Percentiles rank a stretch among this genome's conserved stretches.
Conservation (phyloP, 2,113 vertebrate species). For the Notothenia rossii region DNA sequence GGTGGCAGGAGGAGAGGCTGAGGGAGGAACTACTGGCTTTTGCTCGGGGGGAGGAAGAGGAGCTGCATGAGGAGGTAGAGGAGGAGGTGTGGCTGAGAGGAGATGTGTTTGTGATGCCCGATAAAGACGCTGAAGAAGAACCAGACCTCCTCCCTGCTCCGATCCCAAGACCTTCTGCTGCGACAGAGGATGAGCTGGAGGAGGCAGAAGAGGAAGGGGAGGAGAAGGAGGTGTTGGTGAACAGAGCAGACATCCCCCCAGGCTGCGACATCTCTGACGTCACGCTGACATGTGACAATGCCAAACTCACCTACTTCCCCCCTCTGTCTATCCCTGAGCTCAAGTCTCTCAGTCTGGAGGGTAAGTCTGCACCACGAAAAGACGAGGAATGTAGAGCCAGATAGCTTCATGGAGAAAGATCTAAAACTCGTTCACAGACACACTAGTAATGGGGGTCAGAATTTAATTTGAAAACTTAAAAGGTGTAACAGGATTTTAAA, state of each 20-base stretch:
- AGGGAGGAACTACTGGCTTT: constrained; percentile 55
- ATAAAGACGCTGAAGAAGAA: constrained; percentile 57
- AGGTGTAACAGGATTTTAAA: neutral
- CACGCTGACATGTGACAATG: constrained; percentile 88
- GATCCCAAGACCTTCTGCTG: constrained; percentile 50
- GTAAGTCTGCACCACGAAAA: constrained; percentile 78
- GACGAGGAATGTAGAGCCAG: neutral
- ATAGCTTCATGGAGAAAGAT: neutral
- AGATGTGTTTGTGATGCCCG: constrained; percentile 84
- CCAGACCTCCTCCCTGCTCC: constrained; percentile 52
- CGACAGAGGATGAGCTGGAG: constrained; percentile 34
- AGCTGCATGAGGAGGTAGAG: constrained; percentile 31
- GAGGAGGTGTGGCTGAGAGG: constrained; percentile 82
- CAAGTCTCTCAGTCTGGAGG: constrained; percentile 90
- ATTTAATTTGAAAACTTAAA: neutral
- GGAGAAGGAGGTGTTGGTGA: constrained; percentile 14
- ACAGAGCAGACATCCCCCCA: constrained; percentile 80
- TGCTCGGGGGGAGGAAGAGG: constrained; percentile 40
- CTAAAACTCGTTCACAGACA: neutral
- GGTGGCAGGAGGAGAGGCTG: constrained; percentile 51
- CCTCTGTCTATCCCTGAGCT: constrained; percentile 88
- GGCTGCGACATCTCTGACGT: constrained; percentile 89
- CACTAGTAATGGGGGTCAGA: neutral
- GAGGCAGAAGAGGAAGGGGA: constrained; percentile 25
- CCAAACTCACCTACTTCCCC: constrained; percentile 88